phyloP scores from a whole-genome alignment of 2,888 invertebrate species.

The Chymomyza fuscimana region DNA sequence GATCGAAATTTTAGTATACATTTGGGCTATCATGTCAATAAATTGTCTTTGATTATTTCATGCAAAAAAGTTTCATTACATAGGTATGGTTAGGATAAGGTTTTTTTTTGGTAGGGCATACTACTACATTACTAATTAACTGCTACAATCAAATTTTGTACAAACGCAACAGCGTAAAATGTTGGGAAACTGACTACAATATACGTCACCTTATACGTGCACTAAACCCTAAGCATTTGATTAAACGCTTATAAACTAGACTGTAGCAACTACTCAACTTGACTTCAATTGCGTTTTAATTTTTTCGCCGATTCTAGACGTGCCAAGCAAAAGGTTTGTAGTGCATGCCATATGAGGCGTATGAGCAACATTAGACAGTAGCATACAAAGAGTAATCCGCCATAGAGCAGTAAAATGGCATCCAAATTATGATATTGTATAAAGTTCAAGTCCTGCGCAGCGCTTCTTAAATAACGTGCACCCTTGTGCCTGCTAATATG shows the following conservation, averaged over 20 bases:
- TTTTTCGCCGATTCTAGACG: slow-evolving; percentile 31
- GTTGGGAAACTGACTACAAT: not conserved
- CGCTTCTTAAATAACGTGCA: slow-evolving; percentile 74
- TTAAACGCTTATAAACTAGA: too few species aligned
- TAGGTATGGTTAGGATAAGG: too few species aligned
- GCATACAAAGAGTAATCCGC: slow-evolving; percentile 52
- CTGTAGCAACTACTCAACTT: not conserved
- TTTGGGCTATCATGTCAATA: too few species aligned
- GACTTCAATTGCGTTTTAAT: slow-evolving; percentile 41
- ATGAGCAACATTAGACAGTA: slow-evolving; percentile 37
- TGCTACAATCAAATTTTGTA: slow-evolving; percentile 13
- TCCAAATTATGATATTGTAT: slow-evolving; percentile 77
- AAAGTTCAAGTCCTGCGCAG: slow-evolving; percentile 73
- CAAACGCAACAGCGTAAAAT: not conserved
- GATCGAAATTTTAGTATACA: too few species aligned
- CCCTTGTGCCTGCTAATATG: slow-evolving; percentile 74
- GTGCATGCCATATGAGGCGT: slow-evolving; percentile 18
- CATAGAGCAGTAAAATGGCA: slow-evolving; percentile 66
- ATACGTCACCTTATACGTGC: too few species aligned
- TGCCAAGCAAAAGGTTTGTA: slow-evolving; percentile 36
- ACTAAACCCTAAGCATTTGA: too few species aligned
- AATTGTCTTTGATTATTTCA: too few species aligned
- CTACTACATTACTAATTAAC: too few species aligned
- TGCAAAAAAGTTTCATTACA: too few species aligned
- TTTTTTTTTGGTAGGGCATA: too few species aligned